Evolutionary conservation across 2,888 invertebrate species (phyloP), one percentile per base, ranked within the genome.

Genomic region (Stramonita haemastoma): DNA sequence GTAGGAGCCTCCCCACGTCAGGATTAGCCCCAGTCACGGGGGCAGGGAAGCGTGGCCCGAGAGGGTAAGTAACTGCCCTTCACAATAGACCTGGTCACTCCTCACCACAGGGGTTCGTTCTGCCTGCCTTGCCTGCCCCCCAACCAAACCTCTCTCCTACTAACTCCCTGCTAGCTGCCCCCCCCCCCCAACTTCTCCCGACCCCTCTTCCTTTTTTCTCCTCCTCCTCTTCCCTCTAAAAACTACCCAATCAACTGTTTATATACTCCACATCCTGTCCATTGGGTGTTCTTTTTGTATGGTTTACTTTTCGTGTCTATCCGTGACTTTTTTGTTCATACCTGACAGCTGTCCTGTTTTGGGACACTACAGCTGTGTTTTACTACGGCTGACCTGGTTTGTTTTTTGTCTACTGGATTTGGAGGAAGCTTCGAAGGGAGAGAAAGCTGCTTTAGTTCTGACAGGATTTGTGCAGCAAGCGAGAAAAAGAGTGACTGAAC

Each of bases 1-100:
- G 86, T 66, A 66, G 66, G 57, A 22, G 11, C 86, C 86, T 60
- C 66, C 86, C 86, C 29, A 66, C 86, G 86, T 86, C 86, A 86
- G 60, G 60, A 60, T 66, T 66, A 34, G 57, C 66, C 2, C 66
- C 66, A 66, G 60, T 86, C 86, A 86, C 32, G 22, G 32, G 34
- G 22, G 26, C 66, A 86, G 15, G 60, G 60, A 34, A 86, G 86
- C 86, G 86, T 86, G 86, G 57, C 0, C 57, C 22, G 6, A 32
- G 66, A n/a, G 19, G 22, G 57, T 86, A 86, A 86, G 86, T 66
- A 86, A 86, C 66, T 86, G 86, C n/a, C 29, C 84, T 4, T 29
- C 84, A 85, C 84, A 85, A 66, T 86, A 66, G 66, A 57, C 22
- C 29, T 19, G 86, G 60, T 86, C 86, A 86, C 36, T 36, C 11